Evolutionary conservation across 2,888 invertebrate genomes (phyloP), one percentile per base, ranked within the genome.

Genomic region (Plagodis dolabraria): DNA sequence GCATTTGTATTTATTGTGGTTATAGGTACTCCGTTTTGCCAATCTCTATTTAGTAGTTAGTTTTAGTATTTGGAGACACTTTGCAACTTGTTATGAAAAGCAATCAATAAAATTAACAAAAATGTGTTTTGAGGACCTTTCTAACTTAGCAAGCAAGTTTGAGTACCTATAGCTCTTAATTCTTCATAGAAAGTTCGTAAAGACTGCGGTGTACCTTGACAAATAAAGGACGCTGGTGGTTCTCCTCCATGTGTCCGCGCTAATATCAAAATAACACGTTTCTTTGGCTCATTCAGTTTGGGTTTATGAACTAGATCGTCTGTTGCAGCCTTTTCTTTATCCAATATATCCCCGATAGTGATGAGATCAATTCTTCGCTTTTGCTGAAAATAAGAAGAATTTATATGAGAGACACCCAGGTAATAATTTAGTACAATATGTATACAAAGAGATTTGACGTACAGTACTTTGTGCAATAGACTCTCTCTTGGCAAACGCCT

Each of bases 221-320:
- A 98, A 45, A 99, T 97, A 90, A 95, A 98, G 10, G 99, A 99
- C 2, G 98, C 94, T 0, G 99, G 98, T 0, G 98, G 96, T 85
- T 99, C 99, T 5, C 99, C 99, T 0, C 99, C 98, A 87, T 99
- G 99, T 12, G 96, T 94, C 69, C 99, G 94, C 7, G 97, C 96
- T 68, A 99, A 94, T 51, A 99, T 95, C 36, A 98, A 95, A 35
- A 99, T 96, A 7, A 97, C 96, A 5, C 92, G 75, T 72, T 85
- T 89, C 70, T 89, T 90, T 46, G 56, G 46, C 35, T 63, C 68
- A 49, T 56, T 68, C 0, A 54, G 49, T 78, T 96, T 96, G 68
- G 95, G 92, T 77, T 95, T 78, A 79, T 83, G 55, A 82, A 85
- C 69, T 6, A 68, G 70, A 83, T 92, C 82, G 67, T 89, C 80